Evolutionary conservation across 2,888 invertebrate genomes (phyloP), one percentile per base, ranked within the genome.

Genomic region (Hypena proboscidalis): DNA sequence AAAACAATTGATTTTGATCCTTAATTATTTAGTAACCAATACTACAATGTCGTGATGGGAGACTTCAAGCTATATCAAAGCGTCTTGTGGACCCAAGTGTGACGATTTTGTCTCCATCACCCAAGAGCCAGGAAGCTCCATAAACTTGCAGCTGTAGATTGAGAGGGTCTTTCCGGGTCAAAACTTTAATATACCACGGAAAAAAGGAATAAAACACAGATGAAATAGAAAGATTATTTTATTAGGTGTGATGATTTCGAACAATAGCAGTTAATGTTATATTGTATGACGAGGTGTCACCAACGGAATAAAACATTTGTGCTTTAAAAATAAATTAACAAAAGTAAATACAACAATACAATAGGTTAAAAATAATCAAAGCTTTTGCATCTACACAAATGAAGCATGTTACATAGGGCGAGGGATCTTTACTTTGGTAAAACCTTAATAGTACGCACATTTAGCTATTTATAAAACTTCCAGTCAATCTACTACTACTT

Each of bases 291-390:
- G 80, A 80, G 77, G 86, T 88, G 86, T 83, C 85, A 87, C 89
- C 86, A 86, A 86, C 77, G 83, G 83, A 89, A 86, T 86, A 85
- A 90, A 84, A 84, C 83, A 80, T 85, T 85, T 89, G 90, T 90
- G 90, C 88, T 79, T 77, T 62, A 85, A 81, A 85, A 89, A 85
- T 88, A 90, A 89, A 87, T 88, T 87, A 90, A 89, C 89, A 88
- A 86, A 85, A 83, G 74, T 85, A 85, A 83, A 83, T 85, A 87
- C 80, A 89, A 89, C 88, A 86, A 77, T 75, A 77, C 65, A 75
- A 77, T 73, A 72, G 71, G 60, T 80, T 82, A 80, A 76, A 82
- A 76, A 71, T 70, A 68, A 77, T 61, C 51, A 73, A 76, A 73
- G 55, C 59, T 56, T 64, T 63, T 69, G 58, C 64, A 57, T 65